A percentile compares a stretch with the other conserved stretches of the same genome.
phyloP scores from a whole-genome alignment of 1,140 invertebrate genomes.

The Oedothorax gibbosus region DNA sequence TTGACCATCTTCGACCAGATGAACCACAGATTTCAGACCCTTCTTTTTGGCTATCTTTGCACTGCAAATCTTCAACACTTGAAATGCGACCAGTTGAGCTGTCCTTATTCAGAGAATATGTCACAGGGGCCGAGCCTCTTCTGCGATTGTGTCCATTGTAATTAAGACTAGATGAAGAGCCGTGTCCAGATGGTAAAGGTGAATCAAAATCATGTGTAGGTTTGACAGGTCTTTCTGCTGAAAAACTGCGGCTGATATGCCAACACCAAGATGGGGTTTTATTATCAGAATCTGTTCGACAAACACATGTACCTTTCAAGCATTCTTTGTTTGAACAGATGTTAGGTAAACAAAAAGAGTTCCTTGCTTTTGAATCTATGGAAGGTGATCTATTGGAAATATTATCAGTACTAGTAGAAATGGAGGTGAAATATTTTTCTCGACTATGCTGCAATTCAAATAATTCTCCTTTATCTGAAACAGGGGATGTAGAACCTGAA shows the following conservation, averaged over 20 bases:
- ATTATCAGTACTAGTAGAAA: constrained; percentile 9
- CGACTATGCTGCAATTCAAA: constrained; percentile 15
- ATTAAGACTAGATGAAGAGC: constrained; percentile 25
- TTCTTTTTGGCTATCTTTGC: constrained; percentile 13
- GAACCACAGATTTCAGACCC: constrained; percentile 32
- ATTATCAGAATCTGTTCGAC: constrained; percentile 32
- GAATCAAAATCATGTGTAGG: constrained; percentile 56
- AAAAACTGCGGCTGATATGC: constrained; percentile 60
- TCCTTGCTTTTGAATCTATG: constrained; percentile 10
- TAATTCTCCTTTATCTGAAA: constrained; percentile 27
- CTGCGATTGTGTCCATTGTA: constrained; percentile 18
- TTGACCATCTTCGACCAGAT: constrained; percentile 49
- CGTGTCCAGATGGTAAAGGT: constrained; percentile 34
- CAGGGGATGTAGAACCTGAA: background rate
- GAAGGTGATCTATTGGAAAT: constrained; percentile 29
- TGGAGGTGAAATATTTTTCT: constrained; percentile 3
- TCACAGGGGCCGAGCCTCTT: constrained; percentile 60
- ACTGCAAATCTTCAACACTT: constrained; percentile 6
- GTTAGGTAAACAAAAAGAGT: constrained; percentile 20
- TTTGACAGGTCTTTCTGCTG: constrained; percentile 41
- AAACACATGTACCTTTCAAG: constrained; percentile 17
- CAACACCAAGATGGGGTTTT: constrained; percentile 57
- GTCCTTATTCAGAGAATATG: constrained; percentile 13
- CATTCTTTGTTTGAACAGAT: constrained; percentile 48
- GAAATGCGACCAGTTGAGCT: background rate